Percentiles rank a stretch among this genome's conserved stretches.
These are phyloP conservation scores for Pelecanus crispus DNA, from an alignment of 2,113 vertebrate species.

Conservation along the genomic window DNA sequence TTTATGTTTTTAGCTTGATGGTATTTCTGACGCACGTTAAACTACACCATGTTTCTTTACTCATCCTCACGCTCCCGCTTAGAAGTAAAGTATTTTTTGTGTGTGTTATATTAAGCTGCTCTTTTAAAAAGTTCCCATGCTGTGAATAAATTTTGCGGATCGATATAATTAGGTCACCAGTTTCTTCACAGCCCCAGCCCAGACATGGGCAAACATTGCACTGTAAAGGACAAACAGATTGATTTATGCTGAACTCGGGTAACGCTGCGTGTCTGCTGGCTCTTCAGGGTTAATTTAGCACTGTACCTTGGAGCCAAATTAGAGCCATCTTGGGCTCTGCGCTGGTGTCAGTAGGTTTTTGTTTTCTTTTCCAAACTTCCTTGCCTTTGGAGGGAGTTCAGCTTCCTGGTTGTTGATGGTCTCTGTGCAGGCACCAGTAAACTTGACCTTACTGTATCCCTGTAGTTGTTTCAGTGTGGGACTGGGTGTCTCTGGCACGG, in stretches of 20 bases:
- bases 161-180: neutral
- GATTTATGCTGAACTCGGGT: neutral
- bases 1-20: neutral
- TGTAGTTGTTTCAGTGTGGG: neutral
- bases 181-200: neutral
- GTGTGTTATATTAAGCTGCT: neutral
- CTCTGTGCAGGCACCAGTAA: neutral
- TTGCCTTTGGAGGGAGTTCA: neutral
- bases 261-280: neutral
- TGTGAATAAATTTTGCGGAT: neutral
- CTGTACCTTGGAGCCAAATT: neutral
- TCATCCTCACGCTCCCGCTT: neutral
- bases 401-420: neutral
- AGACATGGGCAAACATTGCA: fast-evolving
- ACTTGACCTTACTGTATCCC: neutral
- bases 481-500: neutral
- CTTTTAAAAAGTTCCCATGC: neutral
- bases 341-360: neutral
- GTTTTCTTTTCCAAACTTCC: slow-evolving; percentile 2
- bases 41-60: neutral
- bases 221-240: neutral
- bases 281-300: neutral
- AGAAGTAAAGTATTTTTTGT: neutral
- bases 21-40: fast-evolving
- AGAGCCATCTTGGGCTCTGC: neutral